These are phyloP conservation scores for Butorides virescens DNA, from an alignment of 2,113 vertebrate species.

Conservation along the genomic window DNA sequence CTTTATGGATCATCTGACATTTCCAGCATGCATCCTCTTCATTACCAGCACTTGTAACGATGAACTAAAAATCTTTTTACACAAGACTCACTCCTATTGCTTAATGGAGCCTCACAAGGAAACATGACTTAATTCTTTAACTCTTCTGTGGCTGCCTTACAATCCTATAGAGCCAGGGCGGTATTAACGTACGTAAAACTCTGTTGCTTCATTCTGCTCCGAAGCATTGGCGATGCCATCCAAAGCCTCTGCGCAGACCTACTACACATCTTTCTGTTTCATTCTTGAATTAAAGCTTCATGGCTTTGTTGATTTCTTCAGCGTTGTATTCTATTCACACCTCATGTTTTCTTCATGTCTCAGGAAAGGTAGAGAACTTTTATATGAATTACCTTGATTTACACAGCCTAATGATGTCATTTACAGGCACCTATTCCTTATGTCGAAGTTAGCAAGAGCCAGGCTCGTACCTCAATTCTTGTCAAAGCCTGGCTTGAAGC, in stretches of 20 bases:
- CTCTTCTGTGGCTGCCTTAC: not conserved
- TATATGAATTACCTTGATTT: not conserved
- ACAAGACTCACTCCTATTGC: slow-evolving; percentile 52
- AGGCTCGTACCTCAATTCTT: not conserved
- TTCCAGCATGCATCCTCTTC: slow-evolving; percentile 66
- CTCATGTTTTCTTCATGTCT: not conserved
- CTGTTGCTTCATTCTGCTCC: not conserved
- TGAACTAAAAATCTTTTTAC: slow-evolving; percentile 70
- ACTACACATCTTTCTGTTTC: not conserved
- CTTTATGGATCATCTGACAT: slow-evolving; percentile 69
- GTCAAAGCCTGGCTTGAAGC: not conserved
- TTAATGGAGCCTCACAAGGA: slow-evolving; percentile 62
- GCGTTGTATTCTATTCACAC: not conserved
- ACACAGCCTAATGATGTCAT: not conserved
- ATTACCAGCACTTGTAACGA: slow-evolving; percentile 62
- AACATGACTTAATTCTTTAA: slow-evolving; percentile 50
- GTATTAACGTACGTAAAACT: fast-evolving
- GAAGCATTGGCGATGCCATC: not conserved
- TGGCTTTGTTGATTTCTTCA: not conserved
- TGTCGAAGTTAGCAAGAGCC: not conserved
- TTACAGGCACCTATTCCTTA: not conserved
- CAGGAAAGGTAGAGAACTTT: not conserved
- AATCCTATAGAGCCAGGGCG: not conserved
- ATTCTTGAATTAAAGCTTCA: not conserved
- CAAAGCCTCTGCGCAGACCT: not conserved